These are phyloP conservation scores for Ceryle rudis DNA, from an alignment of 2,797 vertebrate genomes.

Conservation along the genomic window DNA sequence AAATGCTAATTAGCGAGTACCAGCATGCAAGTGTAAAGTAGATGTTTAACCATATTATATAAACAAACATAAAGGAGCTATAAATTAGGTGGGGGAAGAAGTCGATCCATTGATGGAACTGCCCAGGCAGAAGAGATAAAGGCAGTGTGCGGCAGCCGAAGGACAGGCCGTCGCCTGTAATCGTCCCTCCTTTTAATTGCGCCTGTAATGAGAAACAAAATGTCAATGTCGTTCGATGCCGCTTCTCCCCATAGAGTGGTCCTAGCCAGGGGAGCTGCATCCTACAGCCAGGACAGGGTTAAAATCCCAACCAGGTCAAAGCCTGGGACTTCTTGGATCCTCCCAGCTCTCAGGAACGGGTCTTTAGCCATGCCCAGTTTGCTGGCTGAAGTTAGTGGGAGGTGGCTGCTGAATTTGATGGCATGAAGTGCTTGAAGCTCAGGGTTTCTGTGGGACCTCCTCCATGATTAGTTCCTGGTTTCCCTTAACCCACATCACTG, in stretches of 20 bases:
- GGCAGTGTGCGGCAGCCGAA: fast-evolving
- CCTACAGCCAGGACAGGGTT: neutral
- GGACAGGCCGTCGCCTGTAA: neutral
- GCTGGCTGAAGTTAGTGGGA: neutral
- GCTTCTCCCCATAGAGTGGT: neutral
- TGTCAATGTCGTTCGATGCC: neutral
- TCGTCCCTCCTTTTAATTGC: neutral
- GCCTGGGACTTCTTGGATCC: neutral
- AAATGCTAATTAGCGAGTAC: conserved; percentile 26
- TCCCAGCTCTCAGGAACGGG: neutral
- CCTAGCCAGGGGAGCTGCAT: neutral
- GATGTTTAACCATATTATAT: conserved; percentile 51
- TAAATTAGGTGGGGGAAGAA: conserved; percentile 13
- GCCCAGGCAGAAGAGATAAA: conserved; percentile 51
- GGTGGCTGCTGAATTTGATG: neutral
- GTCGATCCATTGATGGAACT: conserved; percentile 42
- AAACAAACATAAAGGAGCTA: conserved; percentile 52
- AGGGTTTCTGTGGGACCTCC: neutral
- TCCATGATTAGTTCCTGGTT: fast-evolving
- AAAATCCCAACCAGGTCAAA: neutral
- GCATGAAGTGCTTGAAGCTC: neutral
- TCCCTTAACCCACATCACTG: neutral
- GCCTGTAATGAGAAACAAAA: neutral
- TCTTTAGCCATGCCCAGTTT: neutral
- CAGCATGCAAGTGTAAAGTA: conserved; percentile 14